Conservation (phyloP, 53 echinoderm and acorn worm species). For the Arbacia lixula region DNA sequence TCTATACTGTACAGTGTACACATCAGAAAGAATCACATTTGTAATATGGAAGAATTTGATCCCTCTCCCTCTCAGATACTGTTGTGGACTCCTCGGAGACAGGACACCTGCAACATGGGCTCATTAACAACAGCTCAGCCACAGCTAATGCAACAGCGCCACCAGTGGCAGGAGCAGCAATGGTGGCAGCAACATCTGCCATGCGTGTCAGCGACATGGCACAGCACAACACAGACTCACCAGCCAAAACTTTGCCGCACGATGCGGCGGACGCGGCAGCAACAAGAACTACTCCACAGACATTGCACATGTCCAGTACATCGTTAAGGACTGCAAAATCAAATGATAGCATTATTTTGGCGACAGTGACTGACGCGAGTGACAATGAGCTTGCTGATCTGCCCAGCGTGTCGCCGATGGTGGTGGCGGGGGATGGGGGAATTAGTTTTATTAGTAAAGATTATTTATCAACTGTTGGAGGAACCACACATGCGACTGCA, state of each 20-base stretch:
- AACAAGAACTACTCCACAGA: too few species aligned
- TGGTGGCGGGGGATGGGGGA: not conserved
- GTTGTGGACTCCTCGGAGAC: slow-evolving; percentile 12
- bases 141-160: too few species aligned
- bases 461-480: slow-evolving; percentile 34
- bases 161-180: too few species aligned
- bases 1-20: too few species aligned
- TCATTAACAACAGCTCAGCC: not conserved
- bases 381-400: too few species aligned
- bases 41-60: not conserved
- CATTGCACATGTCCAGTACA: too few species aligned
- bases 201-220: slow-evolving; percentile 7
- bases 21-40: not conserved
- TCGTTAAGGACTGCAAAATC: too few species aligned
- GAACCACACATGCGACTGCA: not conserved
- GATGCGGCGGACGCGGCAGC: too few species aligned
- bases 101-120: slow-evolving; percentile 4
- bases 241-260: slow-evolving; percentile 5
- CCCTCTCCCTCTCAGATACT: slow-evolving; percentile 5
- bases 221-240: not conserved
- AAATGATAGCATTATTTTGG: too few species aligned
- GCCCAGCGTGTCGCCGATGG: too few species aligned
- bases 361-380: too few species aligned
- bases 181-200: not conserved
- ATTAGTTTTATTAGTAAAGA: slow-evolving; percentile 15